Evolutionary conservation across 1,140 invertebrate genomes (phyloP).

Genomic region (Diplogasteroides magnus): DNA sequence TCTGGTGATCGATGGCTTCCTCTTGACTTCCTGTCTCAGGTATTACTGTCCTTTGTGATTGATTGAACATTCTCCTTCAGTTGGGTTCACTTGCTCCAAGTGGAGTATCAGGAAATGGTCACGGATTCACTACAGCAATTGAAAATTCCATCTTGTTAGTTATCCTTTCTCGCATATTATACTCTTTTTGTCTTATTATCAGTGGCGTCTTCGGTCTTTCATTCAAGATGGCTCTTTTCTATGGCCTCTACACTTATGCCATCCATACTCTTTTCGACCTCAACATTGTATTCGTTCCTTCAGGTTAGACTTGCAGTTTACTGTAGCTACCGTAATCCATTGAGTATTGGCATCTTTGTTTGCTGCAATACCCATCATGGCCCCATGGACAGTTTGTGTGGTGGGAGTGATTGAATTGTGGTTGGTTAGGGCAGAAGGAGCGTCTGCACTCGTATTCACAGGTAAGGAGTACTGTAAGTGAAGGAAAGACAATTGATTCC

Average conservation of each 20-base stretch:
- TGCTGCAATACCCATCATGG: slow-evolving; percentile 86
- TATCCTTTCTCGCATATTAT: background rate
- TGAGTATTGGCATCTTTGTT: slow-evolving; percentile 82
- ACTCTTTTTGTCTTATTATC: slow-evolving; percentile 21
- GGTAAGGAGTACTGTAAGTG: no score
- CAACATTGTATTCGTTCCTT: slow-evolving; percentile 87
- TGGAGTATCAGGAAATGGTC: slow-evolving; percentile 1
- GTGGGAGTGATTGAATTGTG: slow-evolving; percentile 89
- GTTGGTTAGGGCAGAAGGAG: slow-evolving; percentile 63
- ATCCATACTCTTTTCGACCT: slow-evolving; percentile 90
- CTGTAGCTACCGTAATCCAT: slow-evolving; percentile 4
- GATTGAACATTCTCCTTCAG: no score
- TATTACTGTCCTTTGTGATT: no score
- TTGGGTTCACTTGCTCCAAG: slow-evolving; percentile 24
- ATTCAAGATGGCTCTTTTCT: slow-evolving; percentile 92
- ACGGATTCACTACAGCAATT: slow-evolving; percentile 41
- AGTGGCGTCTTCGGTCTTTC: slow-evolving; percentile 82
- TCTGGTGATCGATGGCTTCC: slow-evolving; percentile 65
- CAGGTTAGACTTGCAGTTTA: slow-evolving; percentile 62
- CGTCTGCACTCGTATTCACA: background rate
- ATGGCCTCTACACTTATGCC: slow-evolving; percentile 94
- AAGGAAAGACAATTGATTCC: no score
- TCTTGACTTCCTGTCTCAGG: slow-evolving; percentile 37
- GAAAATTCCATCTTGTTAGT: slow-evolving; percentile 47
- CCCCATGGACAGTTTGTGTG: slow-evolving; percentile 84